A percentile compares a stretch with the other conserved stretches of the same genome.
Conservation (phyloP, 2,888 invertebrate genomes). For the Bembecia ichneumoniformis region DNA sequence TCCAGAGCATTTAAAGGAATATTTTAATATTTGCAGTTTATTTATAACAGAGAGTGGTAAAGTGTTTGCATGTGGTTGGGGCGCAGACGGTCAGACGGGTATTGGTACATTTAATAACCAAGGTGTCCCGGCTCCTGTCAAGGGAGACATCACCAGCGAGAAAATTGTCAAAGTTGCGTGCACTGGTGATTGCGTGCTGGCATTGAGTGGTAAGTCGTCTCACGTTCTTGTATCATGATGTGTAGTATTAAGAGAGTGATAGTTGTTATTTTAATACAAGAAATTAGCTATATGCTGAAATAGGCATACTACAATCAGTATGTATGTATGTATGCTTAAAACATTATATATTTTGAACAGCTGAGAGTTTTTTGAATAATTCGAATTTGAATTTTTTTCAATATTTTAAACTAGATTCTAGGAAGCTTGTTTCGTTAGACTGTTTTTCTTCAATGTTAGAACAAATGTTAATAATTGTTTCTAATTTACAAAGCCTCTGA, state of each 20-base stretch:
- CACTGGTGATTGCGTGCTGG: conserved; percentile 89
- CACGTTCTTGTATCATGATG: too few relatives aligned
- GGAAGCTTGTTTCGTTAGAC: too few relatives aligned
- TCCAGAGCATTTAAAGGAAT: too few relatives aligned
- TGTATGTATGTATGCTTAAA: not conserved
- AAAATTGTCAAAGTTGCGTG: conserved; percentile 85
- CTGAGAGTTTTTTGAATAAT: too few relatives aligned
- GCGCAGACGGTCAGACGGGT: conserved; percentile 96
- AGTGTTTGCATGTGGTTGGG: conserved; percentile 93
- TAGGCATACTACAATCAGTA: too few relatives aligned
- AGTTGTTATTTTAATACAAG: too few relatives aligned
- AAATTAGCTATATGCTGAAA: too few relatives aligned
- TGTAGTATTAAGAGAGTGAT: not conserved
- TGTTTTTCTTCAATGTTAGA: too few relatives aligned
- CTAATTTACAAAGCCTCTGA: too few relatives aligned
- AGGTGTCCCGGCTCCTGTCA: conserved; percentile 72
- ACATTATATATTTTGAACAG: not conserved
- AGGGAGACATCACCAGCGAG: conserved; percentile 88
- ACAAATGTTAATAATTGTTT: too few relatives aligned
- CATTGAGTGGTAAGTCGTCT: conserved; percentile 78
- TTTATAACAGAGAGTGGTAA: conserved; percentile 84
- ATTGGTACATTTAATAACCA: conserved; percentile 77
- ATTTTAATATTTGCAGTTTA: conserved; percentile 63
- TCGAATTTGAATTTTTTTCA: too few relatives aligned
- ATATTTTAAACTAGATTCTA: too few relatives aligned